Conservation (phyloP, 2,888 invertebrate genomes). For the Torymus tubicola region DNA sequence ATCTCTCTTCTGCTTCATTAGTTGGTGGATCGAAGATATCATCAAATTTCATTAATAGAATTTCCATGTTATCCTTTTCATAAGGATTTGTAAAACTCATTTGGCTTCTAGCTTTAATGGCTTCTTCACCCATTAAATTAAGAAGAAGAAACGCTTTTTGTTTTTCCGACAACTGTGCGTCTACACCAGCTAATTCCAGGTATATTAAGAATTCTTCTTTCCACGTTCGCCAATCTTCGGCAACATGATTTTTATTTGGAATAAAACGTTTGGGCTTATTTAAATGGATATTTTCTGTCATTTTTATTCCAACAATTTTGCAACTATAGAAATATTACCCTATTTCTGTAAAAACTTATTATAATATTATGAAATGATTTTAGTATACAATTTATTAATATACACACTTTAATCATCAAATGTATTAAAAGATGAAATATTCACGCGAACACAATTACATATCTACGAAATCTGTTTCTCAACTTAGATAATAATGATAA, state of each 20-base stretch:
- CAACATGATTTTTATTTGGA: constrained; percentile 44
- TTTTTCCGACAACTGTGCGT: constrained; percentile 44
- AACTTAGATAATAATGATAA: too few species aligned
- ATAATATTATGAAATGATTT: too few species aligned
- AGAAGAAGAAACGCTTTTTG: constrained; percentile 57
- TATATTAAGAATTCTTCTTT: constrained; percentile 60
- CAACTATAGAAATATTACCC: too few species aligned
- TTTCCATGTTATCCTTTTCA: constrained; percentile 57
- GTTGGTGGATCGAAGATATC: constrained; percentile 54
- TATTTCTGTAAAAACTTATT: too few species aligned
- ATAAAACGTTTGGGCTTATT: constrained; percentile 30
- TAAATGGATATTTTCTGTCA: constrained; percentile 16
- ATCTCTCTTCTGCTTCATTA: constrained; percentile 59
- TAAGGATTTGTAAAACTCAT: constrained; percentile 39
- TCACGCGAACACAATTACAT: too few species aligned
- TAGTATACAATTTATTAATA: too few species aligned
- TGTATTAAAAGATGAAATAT: too few species aligned
- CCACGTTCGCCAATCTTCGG: constrained; percentile 62
- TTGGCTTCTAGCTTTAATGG: constrained; percentile 52
- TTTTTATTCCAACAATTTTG: too few species aligned
- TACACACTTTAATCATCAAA: too few species aligned
- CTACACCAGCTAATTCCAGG: constrained; percentile 54
- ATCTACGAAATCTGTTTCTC: too few species aligned
- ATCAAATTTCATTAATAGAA: constrained; percentile 60
- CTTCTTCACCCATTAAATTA: constrained; percentile 61